A percentile compares a stretch with the other conserved stretches of the same genome.
Evolutionary conservation across 2,797 vertebrate species (phyloP).

Genomic region (Neoniphon sammara): DNA sequence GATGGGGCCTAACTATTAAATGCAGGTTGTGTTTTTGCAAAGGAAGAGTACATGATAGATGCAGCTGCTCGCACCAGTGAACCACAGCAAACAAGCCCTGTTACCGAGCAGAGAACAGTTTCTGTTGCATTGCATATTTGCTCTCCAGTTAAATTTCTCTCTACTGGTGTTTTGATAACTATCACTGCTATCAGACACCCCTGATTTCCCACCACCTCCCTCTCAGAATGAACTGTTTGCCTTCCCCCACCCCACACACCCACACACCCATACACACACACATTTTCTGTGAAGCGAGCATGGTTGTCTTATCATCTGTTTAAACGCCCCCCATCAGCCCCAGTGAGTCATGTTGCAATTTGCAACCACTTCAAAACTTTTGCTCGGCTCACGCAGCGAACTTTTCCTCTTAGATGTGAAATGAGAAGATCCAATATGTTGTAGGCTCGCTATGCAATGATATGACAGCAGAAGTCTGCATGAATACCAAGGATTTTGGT

Average conservation of each 20-base stretch:
- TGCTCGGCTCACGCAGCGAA: conserved; percentile 29
- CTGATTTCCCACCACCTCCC: background rate
- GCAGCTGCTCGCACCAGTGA: background rate
- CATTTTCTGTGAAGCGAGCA: background rate
- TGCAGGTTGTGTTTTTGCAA: background rate
- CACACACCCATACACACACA: no score
- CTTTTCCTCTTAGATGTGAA: conserved; percentile 27
- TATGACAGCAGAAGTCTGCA: conserved; percentile 10
- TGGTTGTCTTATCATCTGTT: background rate
- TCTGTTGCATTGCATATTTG: background rate
- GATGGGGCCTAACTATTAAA: background rate
- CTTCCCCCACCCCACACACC: background rate
- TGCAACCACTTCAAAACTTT: background rate
- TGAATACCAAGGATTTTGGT: background rate
- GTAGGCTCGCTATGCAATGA: background rate
- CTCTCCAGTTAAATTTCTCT: background rate
- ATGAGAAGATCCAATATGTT: conserved; percentile 26
- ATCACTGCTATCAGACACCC: background rate
- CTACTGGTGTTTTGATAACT: background rate
- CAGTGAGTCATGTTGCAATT: background rate
- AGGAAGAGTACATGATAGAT: no score
- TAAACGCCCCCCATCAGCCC: background rate
- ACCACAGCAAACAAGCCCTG: background rate
- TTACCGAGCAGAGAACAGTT: background rate
- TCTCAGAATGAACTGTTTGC: background rate